Conservation (phyloP, 2,113 vertebrate species). For the Leiothrix lutea region DNA sequence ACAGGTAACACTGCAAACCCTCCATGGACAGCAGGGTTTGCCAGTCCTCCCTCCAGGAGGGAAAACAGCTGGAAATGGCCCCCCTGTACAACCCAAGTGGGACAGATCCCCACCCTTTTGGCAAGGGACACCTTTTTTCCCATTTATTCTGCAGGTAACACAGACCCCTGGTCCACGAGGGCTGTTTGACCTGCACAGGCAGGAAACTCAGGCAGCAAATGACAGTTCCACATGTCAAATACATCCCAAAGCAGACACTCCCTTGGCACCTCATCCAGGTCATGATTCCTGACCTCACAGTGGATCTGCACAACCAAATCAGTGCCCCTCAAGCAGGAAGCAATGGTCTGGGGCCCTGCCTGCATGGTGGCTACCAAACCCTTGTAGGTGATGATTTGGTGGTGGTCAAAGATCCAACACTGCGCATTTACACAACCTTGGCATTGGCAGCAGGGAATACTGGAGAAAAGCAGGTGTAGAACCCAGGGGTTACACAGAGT, state of each 20-base stretch:
- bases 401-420: not conserved
- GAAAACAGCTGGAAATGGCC: not conserved
- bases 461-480: not conserved
- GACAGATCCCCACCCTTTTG: not conserved
- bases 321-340: not conserved
- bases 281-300: not conserved
- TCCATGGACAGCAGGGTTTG: not conserved
- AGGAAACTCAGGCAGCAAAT: not conserved
- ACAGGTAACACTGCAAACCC: not conserved
- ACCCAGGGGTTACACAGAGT: not conserved
- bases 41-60: not conserved
- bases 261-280: not conserved
- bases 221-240: not conserved
- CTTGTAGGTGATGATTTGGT: not conserved
- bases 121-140: not conserved
- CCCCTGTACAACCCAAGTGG: fast-evolving
- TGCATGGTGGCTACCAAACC: not conserved
- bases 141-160: not conserved
- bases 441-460: not conserved
- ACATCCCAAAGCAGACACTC: not conserved
- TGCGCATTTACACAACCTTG: not conserved
- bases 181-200: not conserved
- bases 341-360: not conserved
- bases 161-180: fast-evolving
- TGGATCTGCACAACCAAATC: not conserved